Evolutionary conservation across 2,888 invertebrate species (phyloP).

Genomic region (Perizoma affinitatum): DNA sequence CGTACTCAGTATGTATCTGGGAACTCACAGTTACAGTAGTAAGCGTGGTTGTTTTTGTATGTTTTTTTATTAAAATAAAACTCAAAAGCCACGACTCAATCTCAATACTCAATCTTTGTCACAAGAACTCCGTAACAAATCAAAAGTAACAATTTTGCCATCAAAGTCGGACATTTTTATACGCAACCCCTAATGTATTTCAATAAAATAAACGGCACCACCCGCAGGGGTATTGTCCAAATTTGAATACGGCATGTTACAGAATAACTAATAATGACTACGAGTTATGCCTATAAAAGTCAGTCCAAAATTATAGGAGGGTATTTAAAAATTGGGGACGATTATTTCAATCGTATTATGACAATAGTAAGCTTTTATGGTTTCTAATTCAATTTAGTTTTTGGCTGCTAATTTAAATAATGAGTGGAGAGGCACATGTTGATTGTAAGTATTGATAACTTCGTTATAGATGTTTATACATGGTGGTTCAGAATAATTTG

Average conservation of each 20-base stretch:
- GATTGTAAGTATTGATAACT: constrained; percentile 13
- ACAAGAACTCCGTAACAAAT: constrained; percentile 3
- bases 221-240: constrained; percentile 43
- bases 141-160: constrained; percentile 19
- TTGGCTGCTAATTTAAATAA: constrained; percentile 19
- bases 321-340: constrained; percentile 35
- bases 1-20: too few relatives aligned
- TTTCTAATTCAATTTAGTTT: constrained; percentile 17
- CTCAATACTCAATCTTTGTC: too few relatives aligned
- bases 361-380: constrained; percentile 16
- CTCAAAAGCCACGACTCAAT: too few relatives aligned
- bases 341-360: constrained; percentile 37
- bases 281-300: constrained; percentile 39
- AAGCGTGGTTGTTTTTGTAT: too few relatives aligned
- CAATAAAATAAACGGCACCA: constrained; percentile 37
- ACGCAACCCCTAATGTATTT: constrained; percentile 36
- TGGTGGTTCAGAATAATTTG: not conserved
- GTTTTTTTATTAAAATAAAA: too few relatives aligned
- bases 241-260: constrained; percentile 35
- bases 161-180: constrained; percentile 23
- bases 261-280: constrained; percentile 5
- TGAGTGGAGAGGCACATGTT: constrained; percentile 15
- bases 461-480: not conserved
- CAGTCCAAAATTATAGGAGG: constrained; percentile 43
- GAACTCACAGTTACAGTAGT: too few relatives aligned